These are phyloP conservation scores for Canis aureus DNA, from an alignment of 2,113 vertebrate genomes.

Conservation along the genomic window DNA sequence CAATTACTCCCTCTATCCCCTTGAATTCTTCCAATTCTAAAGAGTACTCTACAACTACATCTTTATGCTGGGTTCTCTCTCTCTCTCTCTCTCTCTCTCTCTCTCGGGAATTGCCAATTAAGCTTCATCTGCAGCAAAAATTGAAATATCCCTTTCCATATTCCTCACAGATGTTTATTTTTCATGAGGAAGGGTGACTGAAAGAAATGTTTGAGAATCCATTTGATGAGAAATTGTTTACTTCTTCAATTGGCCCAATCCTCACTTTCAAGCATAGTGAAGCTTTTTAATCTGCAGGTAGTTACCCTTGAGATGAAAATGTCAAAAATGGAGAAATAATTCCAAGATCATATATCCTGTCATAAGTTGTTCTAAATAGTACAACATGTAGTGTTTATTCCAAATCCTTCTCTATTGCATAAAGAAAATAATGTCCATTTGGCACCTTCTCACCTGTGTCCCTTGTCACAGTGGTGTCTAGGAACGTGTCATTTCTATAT, in stretches of 20 bases:
- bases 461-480: not conserved
- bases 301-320: not conserved
- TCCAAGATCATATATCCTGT: not conserved
- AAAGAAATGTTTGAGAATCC: constrained; percentile 20
- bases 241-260: constrained; percentile 43
- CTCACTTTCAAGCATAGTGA: constrained; percentile 8
- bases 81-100: not conserved
- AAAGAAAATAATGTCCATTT: not conserved
- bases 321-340: not conserved
- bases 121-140: constrained; percentile 11
- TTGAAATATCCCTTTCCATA: constrained; percentile 23
- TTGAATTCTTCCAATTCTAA: constrained; percentile 22
- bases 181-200: not conserved
- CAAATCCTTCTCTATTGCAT: not conserved
- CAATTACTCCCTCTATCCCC: not conserved
- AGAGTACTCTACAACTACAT: not conserved
- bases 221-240: constrained; percentile 23
- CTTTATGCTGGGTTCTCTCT: not conserved
- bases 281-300: not conserved
- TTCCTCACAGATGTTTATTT: constrained; percentile 24
- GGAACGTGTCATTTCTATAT: not conserved
- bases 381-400: not conserved
- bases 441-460: not conserved
- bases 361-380: not conserved
- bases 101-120: not conserved